Evolutionary conservation across 64 coral and sea anemone species (phyloP), one percentile per base, ranked within the genome.

Genomic region (Montipora capricornis): DNA sequence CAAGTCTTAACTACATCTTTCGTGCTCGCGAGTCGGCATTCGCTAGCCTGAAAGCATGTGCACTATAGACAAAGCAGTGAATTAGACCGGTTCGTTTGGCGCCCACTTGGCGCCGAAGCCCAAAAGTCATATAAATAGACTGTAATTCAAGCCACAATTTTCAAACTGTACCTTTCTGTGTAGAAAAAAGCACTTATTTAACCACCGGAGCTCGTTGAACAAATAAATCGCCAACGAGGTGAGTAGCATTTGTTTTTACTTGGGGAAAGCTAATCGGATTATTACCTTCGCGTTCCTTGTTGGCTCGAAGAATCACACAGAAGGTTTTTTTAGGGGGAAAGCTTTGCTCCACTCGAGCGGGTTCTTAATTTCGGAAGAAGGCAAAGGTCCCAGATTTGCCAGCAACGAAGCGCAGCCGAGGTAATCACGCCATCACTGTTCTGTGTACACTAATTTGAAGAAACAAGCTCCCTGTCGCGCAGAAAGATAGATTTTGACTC

Each of bases 1-100:
- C 47, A 92, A 92, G 92, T 95, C 84, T 92, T 89, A 87, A 87
- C 78, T 95, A 94, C 96, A 97, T 95, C 96, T 97, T 97, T 93
- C 96, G 96, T 97, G 93, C 92, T 81, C 92, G 74, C 89, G 77
- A 91, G 92, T 97, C 96, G 96, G 96, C 89, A 91, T 89, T 91
- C 93, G 79, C 84, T 92, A 97, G 96, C 96, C 92, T 97, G 93
- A 89, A 95, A 97, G 96, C 96, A 97, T 97, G 96, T 97, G 96
- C 20, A 74, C 71, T 81, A 84, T 94, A 97, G 93, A 98, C 96
- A 98, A 98, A 98, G 96, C 96, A 98, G 89, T 85, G 93, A 88
- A 84, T 93, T 93, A 87, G 92, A 93, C 75, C 92, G 92, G 87
- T 78, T 80, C 75, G 75, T 48, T 80, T 81, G 96, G 96, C 96